Conservation (phyloP, 2,113 vertebrate genomes). For the Ammodytes dubius region DNA sequence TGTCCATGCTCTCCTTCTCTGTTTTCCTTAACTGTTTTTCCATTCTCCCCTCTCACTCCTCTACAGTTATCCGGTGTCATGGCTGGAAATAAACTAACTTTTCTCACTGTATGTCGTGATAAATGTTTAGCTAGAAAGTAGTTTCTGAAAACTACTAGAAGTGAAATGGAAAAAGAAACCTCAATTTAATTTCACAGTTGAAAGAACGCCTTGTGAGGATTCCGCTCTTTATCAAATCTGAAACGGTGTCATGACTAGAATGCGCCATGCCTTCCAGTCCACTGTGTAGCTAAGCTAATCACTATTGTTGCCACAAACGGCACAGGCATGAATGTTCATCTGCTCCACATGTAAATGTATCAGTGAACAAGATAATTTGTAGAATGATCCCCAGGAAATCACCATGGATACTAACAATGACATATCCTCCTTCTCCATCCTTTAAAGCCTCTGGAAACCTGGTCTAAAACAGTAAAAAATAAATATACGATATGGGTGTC, state of each 20-base stretch:
- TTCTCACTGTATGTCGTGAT: neutral
- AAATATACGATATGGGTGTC: too few species aligned
- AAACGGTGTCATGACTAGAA: neutral
- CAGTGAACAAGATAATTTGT: conserved; percentile 15
- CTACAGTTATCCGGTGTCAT: neutral
- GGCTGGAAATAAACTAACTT: neutral
- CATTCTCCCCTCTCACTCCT: neutral
- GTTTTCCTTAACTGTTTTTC: neutral
- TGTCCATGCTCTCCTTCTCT: too few species aligned
- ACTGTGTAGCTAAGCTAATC: neutral
- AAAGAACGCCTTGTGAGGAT: neutral
- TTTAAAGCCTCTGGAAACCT: conserved; percentile 7
- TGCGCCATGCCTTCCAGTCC: neutral
- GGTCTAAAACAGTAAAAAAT: too few species aligned
- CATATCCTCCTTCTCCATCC: conserved; percentile 6
- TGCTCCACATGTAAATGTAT: neutral
- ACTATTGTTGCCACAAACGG: neutral
- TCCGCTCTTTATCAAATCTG: neutral
- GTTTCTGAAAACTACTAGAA: neutral
- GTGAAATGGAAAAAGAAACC: neutral
- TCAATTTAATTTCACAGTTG: neutral
- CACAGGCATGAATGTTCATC: conserved; percentile 15
- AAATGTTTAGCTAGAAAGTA: neutral
- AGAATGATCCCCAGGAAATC: conserved; percentile 19
- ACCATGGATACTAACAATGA: conserved; percentile 43